Evolutionary conservation across 2,113 vertebrate species (phyloP), one percentile per base, ranked within the genome.

Genomic region (Lophotis ruficrista): DNA sequence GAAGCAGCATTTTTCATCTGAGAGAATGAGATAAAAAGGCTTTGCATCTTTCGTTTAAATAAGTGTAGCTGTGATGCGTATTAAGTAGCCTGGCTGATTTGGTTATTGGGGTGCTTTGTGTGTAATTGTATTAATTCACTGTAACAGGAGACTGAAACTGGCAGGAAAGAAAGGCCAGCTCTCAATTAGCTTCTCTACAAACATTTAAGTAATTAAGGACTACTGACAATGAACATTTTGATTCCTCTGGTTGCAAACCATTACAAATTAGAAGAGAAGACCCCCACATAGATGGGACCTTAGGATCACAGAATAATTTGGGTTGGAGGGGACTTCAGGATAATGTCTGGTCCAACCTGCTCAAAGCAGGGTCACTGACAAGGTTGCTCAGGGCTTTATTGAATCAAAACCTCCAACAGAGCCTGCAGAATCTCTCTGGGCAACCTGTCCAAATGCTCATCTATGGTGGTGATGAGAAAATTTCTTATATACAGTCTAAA

Each of bases 121-220:
- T 57, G 20, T 2, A 3, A 20, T 4, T 24, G n/a, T 30, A 10
- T 82, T 38, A 24, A 70, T 60, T 84, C 53, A 8, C 15, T 27
- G 1, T 4, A n/a, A 50, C 13, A 2, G 0, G 9, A 66, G 77
- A 14, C 27, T 50, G 81, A 58, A 35, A 8, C 21, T 0, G 30
- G 19, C 27, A 77, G 37, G 3, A 28, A 45, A 48, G 53, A 45
- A 50, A 64, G 60, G 41, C 13, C 23, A 3, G 22, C 64, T 21
- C 56, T 24, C 56, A 58, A 41, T 38, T 31, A 77, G 6, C 31
- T 41, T 28, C 24, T 9, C n/a, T 20, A 14, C 22, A 69, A 57
- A 77, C 3, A 7, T 23, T 23, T 4, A 8, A 5, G 10, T 47
- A 48, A 87, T 77, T 48, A 77, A 61, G 14, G 7, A 18, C 18